Base-by-base conservation (phyloP, 2,797 vertebrate species). In the Sparidentex hasta region DNA sequence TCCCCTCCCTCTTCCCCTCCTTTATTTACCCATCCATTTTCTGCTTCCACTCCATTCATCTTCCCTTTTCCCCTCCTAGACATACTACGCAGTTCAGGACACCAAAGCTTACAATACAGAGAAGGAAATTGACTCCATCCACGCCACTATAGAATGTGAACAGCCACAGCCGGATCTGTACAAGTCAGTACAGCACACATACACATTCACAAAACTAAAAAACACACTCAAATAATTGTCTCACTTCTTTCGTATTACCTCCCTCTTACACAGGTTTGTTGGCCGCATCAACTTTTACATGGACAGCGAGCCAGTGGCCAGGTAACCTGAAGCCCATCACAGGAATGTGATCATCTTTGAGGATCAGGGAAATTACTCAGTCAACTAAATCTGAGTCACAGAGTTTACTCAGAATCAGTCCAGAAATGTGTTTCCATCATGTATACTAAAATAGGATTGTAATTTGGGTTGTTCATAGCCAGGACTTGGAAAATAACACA, bases 81-180 rank as follows among this genome's bases (percentile, higher is more conserved):
- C 98, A 1, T 97, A 98, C 85, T 97, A 96, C 82, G 97, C 98
- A 18, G 96, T 99, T 74, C 97, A 97, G 90, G 98, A 99, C 90
- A 99, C 98, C 61, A 98, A 97, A 92, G 95, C 97, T 17, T 98
- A 97, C 94, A 96, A 88, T 71, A 96, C 93, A 2, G 98, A 97
- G 80, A 88, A 95, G 68, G 98, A 99, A 76, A 93, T 98, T 0
- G 97, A 97, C 73, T 91, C 94, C 11, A 92, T 99, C 9, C 96
- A 97, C 0, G 97, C 98, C 27, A 99, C 97, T 1, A 97, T 99
- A 71, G 98, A 99, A 94, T 99, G 98, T 88, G 97, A 99, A 95
- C 98, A 99, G 88, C 98, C 98, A 5, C 98, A 99, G 86, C 97
- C 98, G 1, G 98, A 99, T 91, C 96, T 99, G 76, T 99, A 99